A percentile compares a stretch with the other conserved stretches of the same genome.
These are phyloP conservation scores for Strix aluco DNA, from an alignment of 2,113 vertebrate species.

Conservation along the genomic window DNA sequence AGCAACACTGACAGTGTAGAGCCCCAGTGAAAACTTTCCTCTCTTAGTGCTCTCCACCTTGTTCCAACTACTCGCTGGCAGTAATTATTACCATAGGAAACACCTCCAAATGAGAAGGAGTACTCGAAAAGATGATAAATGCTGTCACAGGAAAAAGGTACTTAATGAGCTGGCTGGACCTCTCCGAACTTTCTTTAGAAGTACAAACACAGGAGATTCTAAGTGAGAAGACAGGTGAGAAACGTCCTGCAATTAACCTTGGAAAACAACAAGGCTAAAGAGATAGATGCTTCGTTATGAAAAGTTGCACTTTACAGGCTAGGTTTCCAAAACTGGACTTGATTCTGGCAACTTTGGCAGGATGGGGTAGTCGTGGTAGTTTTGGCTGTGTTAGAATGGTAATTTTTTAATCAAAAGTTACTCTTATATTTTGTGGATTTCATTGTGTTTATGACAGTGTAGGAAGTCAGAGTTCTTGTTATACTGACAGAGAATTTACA, in stretches of 20 bases:
- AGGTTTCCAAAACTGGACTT: background rate
- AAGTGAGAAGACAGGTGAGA: background rate
- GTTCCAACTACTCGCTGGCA: background rate
- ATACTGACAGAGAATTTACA: background rate
- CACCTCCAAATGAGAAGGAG: background rate
- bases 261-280: background rate
- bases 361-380: background rate
- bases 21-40: background rate
- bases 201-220: no score
- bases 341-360: no score
- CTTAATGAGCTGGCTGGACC: background rate
- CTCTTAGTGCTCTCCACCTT: background rate
- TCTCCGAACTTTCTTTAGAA: background rate
- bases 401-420: background rate
- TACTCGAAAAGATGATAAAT: background rate
- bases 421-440: background rate
- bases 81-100: background rate
- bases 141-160: background rate
- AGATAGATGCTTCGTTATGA: accelerated
- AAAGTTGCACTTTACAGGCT: background rate
- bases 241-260: background rate
- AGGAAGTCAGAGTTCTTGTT: background rate
- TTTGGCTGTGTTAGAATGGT: background rate
- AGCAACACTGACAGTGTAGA: no score
- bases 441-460: accelerated